Base-by-base conservation (phyloP, 2,888 invertebrate genomes). In the Trichacis sp. region DNA sequence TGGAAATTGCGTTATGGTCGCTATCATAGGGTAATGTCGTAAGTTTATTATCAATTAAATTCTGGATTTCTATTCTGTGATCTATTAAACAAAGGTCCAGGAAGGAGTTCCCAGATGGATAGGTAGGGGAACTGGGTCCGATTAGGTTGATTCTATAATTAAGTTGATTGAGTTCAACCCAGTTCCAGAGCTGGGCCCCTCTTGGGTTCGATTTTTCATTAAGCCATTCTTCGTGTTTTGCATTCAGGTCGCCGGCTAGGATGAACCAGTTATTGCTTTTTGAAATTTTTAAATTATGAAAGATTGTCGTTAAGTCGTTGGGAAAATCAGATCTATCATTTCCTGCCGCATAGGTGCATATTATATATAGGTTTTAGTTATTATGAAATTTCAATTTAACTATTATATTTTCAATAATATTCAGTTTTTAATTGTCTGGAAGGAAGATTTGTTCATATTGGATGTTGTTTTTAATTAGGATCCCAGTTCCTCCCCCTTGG, bases 161-260 rank as follows among this genome's bases (percentile, higher is more conserved):
- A 5, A 61, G 48, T 1, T 11, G 1, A 9, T 49, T 29, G 2
- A 11, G 15, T 0, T 46, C 0, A 1, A 45, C 1, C 57, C 57
- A 61, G 2, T 50, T 53, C 15, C 20, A 8, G 14, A 60, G n/a
- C 1, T 14, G 45, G 1, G n/a, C 14, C 0, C 64, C 64, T 9
- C 64, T 4, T 0, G 54, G 15, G 33, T 70, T 70, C 0, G n/a
- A 4, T 2, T 38, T 46, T 1, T n/a, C 11, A 0, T 2, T 5
- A 1, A 50, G 46, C 66, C 68, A 70, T 0, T 17, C n/a, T 0
- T 46, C 8, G 20, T 61, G 61, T 3, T 58, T 54, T 0, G 54
- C 58, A 11, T 70, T 70, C 0, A 66, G 11, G n/a, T 70, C 70
- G 0, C 68, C 68, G 2, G 61, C 70, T n/a, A 70, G 12, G 5